Evolutionary conservation across 2,113 vertebrate genomes (phyloP).

Genomic region (Prunella fulvescens): DNA sequence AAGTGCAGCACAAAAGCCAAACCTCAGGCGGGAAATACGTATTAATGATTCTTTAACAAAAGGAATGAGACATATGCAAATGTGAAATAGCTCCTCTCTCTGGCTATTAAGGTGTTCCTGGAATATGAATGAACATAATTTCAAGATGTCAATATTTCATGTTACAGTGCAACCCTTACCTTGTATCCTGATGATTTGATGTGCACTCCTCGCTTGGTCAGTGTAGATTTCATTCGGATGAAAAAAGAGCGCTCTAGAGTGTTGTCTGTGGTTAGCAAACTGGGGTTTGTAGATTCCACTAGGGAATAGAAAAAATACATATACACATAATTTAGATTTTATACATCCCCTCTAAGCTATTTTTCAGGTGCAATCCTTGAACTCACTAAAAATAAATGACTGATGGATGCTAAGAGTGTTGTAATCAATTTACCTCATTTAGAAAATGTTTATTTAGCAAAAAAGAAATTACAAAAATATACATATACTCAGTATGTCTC

Average conservation of each 20-base stretch:
- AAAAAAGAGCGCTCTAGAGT: slow-evolving; percentile 95
- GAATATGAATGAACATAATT: not conserved
- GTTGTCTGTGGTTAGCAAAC: slow-evolving; percentile 89
- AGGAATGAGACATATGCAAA: not conserved
- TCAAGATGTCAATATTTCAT: slow-evolving; percentile 6
- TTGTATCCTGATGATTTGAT: slow-evolving; percentile 99
- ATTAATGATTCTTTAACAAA: not conserved
- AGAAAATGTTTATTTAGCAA: slow-evolving; percentile 71
- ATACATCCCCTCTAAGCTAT: slow-evolving; percentile 34
- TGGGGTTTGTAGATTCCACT: slow-evolving; percentile 96
- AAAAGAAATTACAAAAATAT: slow-evolving; percentile 63
- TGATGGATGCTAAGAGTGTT: slow-evolving; percentile 71
- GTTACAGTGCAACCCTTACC: slow-evolving; percentile 73
- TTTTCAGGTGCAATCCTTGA: slow-evolving; percentile 73
- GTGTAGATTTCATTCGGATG: slow-evolving; percentile 98
- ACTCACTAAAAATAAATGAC: slow-evolving; percentile 74
- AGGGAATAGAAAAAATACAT: slow-evolving; percentile 69
- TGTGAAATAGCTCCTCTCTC: not conserved
- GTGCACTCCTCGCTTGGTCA: slow-evolving; percentile 97
- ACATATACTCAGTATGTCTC: slow-evolving; percentile 44
- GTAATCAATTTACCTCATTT: slow-evolving; percentile 75
- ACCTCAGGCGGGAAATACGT: not conserved
- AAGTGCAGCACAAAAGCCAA: not conserved
- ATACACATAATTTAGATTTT: slow-evolving; percentile 63
- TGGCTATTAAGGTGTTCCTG: not conserved